These are phyloP conservation scores for rat (Rattus norvegicus) DNA, from an alignment of 2,113 vertebrate genomes.

Conservation along the genomic window GRCr8 NC_086021.1:108220001-108220500, in stretches of 20 bases:
- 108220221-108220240: neutral
- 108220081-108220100: neutral
- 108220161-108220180: neutral
- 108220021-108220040: neutral
- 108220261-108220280: neutral
- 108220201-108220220: constrained; percentile 21
- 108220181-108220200: constrained; percentile 1
- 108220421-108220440: no score
- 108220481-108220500: constrained; percentile 38
- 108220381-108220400: neutral
- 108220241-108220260: neutral
- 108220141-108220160: neutral
- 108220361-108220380: constrained; percentile 4
- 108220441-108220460: neutral
- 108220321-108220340: neutral
- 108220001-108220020: neutral
- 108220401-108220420: neutral
- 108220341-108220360: neutral
- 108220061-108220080: neutral
- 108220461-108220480: neutral
- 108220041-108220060: neutral
- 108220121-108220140: neutral
- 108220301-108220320: constrained; percentile 43
- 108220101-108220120: neutral
- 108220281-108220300: constrained; percentile 48